These are phyloP conservation scores for Protosalanx chinensis DNA, from an alignment of 2,797 vertebrate species.

Conservation along the genomic window DNA sequence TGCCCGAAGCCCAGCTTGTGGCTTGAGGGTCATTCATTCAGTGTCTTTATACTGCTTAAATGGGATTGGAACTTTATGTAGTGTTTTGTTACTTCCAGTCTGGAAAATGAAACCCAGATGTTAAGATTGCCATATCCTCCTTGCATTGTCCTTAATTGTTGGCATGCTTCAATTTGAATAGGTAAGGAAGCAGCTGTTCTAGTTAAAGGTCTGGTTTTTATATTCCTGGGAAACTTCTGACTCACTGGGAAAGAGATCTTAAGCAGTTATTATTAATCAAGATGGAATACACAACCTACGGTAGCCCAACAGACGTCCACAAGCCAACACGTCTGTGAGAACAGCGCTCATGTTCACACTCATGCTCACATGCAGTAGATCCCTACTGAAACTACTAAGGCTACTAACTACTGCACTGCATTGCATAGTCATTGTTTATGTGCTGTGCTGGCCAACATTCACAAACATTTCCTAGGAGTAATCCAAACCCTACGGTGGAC, in stretches of 20 bases:
- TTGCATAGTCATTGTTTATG: no score
- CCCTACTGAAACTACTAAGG: no score
- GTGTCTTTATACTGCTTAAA: background rate
- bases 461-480: no score
- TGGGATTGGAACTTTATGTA: background rate
- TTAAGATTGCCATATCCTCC: background rate
- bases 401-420: no score
- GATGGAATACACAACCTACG: background rate
- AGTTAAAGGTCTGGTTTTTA: background rate
- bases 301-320: no score
- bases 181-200: constrained; percentile 1
- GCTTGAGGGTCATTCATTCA: background rate
- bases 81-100: background rate
- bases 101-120: background rate
- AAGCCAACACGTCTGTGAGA: no score
- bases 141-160: background rate
- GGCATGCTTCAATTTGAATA: background rate
- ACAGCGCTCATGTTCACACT: no score
- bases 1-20: no score
- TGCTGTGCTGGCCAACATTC: no score
- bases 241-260: no score
- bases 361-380: no score
- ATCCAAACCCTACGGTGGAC: no score
- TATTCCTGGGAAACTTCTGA: background rate
- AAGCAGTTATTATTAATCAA: background rate